Conservation (phyloP, 2,113 vertebrate species). For the Salminus brasiliensis region DNA sequence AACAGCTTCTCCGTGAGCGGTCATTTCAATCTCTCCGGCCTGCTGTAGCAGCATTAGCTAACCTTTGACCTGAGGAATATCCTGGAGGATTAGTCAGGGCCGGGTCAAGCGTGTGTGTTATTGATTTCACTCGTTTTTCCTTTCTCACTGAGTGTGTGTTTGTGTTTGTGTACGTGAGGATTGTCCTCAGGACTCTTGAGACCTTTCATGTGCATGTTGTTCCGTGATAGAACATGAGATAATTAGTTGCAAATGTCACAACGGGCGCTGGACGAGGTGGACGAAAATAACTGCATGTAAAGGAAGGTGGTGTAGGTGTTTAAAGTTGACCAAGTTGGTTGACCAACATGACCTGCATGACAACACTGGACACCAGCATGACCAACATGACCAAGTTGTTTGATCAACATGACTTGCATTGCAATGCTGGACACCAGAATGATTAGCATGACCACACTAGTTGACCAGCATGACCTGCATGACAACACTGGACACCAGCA, state of each 20-base stretch:
- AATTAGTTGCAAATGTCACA: slow-evolving; percentile 9
- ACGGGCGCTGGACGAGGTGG: not conserved
- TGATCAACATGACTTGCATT: too few relatives aligned
- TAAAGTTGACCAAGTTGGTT: too few relatives aligned
- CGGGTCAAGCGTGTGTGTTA: not conserved
- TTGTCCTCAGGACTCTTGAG: slow-evolving; percentile 22
- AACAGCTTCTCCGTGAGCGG: not conserved
- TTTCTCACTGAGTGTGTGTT: not conserved
- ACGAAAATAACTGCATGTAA: not conserved
- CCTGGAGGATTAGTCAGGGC: not conserved
- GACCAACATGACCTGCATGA: too few relatives aligned
- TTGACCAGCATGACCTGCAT: too few relatives aligned
- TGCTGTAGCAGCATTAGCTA: not conserved
- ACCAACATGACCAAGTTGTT: too few relatives aligned
- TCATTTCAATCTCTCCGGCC: not conserved
- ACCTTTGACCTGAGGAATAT: not conserved
- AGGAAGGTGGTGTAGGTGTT: not conserved
- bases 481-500: too few relatives aligned
- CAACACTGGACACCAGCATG: too few relatives aligned
- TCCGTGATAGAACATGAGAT: not conserved
- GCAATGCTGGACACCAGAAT: too few relatives aligned
- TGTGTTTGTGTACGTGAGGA: slow-evolving; percentile 25
- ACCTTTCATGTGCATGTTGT: slow-evolving; percentile 10
- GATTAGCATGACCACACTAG: too few relatives aligned
- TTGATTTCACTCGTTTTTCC: not conserved